These are phyloP conservation scores for Sarcophaga carnaria DNA, from an alignment of 2,888 invertebrate species.

Conservation along the genomic window DNA sequence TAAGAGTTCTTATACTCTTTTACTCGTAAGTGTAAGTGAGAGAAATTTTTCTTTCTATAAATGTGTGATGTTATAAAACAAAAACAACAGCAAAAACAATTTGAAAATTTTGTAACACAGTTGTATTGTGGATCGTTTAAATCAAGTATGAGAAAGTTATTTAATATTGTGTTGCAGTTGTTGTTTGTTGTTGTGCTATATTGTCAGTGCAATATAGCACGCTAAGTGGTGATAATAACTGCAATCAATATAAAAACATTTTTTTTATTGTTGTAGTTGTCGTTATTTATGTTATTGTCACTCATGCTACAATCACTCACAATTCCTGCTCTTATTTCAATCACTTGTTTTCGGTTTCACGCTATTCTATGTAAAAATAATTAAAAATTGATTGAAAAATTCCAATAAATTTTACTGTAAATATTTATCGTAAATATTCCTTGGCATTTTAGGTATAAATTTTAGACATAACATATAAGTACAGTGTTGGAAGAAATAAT, in stretches of 20 bases:
- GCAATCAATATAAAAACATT: background rate
- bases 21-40: no score
- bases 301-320: conserved; percentile 20
- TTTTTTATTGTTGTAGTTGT: conserved; percentile 16
- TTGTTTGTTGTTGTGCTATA: background rate
- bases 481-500: no score
- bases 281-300: conserved; percentile 4
- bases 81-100: no score
- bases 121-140: no score
- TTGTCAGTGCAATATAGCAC: conserved; percentile 23
- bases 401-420: conserved; percentile 18
- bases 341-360: conserved; percentile 24
- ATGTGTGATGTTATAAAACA: no score
- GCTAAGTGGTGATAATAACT: conserved; percentile 52
- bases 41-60: no score
- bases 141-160: background rate
- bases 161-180: background rate
- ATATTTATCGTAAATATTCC: no score
- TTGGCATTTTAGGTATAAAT: no score
- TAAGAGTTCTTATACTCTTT: no score
- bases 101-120: no score
- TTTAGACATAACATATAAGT: no score
- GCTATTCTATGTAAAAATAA: conserved; percentile 26
- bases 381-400: conserved; percentile 36
- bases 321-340: conserved; percentile 57